phyloP scores from a whole-genome alignment of 2,797 vertebrate species.

The Falco novaeseelandiae region DNA sequence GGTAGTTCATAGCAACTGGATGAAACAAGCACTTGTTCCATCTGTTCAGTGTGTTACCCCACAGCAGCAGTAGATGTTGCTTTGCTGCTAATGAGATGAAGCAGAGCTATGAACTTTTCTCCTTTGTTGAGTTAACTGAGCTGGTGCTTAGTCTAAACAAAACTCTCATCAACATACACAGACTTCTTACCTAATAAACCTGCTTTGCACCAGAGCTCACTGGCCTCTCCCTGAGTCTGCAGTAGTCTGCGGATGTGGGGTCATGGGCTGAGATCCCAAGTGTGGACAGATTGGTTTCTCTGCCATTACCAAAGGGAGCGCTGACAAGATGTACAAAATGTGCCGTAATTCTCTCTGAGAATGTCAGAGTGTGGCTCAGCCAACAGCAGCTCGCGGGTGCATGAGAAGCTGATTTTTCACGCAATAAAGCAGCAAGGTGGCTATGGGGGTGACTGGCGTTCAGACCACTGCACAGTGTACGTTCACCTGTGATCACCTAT shows the following conservation, averaged over 20 bases:
- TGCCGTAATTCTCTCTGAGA: background rate
- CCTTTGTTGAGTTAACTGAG: background rate
- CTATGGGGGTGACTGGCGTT: accelerated
- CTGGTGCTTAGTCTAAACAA: background rate
- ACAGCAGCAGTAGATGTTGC: background rate
- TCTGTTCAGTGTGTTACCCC: background rate
- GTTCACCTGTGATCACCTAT: accelerated
- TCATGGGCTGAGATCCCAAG: background rate
- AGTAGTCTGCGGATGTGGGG: background rate
- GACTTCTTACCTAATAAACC: background rate
- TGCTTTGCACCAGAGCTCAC: background rate
- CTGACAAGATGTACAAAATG: background rate
- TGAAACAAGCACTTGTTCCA: background rate
- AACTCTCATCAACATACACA: background rate
- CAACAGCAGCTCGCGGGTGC: background rate
- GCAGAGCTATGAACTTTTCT: background rate
- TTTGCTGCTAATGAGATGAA: background rate
- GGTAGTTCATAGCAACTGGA: background rate
- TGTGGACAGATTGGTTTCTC: background rate
- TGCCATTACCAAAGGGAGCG: background rate
- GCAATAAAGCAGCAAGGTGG: background rate
- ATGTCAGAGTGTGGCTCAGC: background rate
- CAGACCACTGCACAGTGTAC: background rate
- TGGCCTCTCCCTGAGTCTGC: background rate
- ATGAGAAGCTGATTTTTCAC: background rate